A percentile compares a stretch with the other conserved stretches of the same genome.
Conservation (phyloP, 1,140 invertebrate species). For the Neoseiulus cucumeris region DNA sequence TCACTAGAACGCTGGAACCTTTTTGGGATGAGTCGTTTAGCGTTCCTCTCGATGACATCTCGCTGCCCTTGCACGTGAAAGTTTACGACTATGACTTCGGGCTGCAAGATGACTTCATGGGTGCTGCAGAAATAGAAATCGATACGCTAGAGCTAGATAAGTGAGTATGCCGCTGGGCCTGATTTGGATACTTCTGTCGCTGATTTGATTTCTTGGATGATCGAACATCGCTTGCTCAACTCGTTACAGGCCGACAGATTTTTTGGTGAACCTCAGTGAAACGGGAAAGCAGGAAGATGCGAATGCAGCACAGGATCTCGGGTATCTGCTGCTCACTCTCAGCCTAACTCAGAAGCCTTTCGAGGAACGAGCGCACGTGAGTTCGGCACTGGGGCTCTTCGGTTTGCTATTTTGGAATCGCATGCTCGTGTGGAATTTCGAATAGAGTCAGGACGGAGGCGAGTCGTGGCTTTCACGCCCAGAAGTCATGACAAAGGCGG, state of each 20-base stretch:
- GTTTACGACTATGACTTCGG: slow-evolving; percentile 97
- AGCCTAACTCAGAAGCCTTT: slow-evolving; percentile 68
- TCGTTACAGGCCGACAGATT: slow-evolving; percentile 43
- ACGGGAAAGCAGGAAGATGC: slow-evolving; percentile 36
- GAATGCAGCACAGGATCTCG: slow-evolving; percentile 41
- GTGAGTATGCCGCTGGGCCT: slow-evolving; percentile 26
- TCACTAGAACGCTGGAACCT: slow-evolving; percentile 72
- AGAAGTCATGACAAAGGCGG: too few species aligned
- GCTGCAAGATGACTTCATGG: slow-evolving; percentile 92
- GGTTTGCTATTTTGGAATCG: too few species aligned
- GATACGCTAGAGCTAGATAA: slow-evolving; percentile 57
- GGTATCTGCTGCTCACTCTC: slow-evolving; percentile 54
- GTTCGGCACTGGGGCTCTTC: too few species aligned
- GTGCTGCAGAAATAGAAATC: slow-evolving; percentile 61
- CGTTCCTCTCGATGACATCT: slow-evolving; percentile 79
- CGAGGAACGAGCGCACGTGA: slow-evolving; percentile 80
- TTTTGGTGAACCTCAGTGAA: slow-evolving; percentile 52
- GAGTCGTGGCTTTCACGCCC: too few species aligned
- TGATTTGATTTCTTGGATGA: neutral
- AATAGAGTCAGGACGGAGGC: too few species aligned
- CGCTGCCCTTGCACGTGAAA: slow-evolving; percentile 63
- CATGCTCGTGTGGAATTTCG: too few species aligned
- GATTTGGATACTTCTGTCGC: neutral
- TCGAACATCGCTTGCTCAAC: neutral
- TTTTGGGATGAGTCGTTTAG: slow-evolving; percentile 90